phyloP scores from a whole-genome alignment of 2,797 vertebrate genomes.

The Poliocrania exsul region DNA sequence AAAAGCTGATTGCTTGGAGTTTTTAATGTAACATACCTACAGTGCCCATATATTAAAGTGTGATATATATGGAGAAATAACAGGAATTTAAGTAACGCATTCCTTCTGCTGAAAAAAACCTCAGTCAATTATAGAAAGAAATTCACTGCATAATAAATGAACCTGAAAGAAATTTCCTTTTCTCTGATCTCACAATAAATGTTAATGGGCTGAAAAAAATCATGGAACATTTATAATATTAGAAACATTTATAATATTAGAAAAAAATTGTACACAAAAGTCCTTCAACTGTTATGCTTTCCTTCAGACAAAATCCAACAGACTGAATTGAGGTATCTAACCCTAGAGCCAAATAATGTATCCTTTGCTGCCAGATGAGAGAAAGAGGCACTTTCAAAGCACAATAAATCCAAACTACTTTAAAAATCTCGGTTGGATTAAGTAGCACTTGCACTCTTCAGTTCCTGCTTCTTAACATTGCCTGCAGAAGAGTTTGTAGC shows the following conservation, averaged over 20 bases:
- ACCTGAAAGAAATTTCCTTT: background rate
- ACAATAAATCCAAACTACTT: background rate
- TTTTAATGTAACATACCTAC: conserved; percentile 3
- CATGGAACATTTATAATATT: background rate
- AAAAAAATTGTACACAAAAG: background rate
- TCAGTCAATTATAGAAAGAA: background rate
- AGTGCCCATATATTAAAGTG: background rate
- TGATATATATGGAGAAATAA: conserved; percentile 3
- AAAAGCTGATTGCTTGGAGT: conserved; percentile 42
- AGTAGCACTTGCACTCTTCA: background rate
- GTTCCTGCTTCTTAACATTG: background rate
- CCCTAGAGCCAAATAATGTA: background rate
- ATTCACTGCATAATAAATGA: background rate
- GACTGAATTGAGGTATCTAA: background rate
- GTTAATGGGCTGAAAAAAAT: background rate
- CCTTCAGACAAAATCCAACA: background rate
- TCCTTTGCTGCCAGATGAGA: background rate
- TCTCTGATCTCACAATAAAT: background rate
- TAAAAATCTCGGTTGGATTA: background rate
- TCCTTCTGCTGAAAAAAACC: background rate
- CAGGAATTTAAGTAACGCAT: background rate
- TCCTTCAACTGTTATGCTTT: background rate
- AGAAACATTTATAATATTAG: background rate
- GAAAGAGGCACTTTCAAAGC: background rate
- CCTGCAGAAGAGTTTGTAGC: background rate